Evolutionary conservation across 2,888 invertebrate species (phyloP).

Genomic region (Idaea straminata): DNA sequence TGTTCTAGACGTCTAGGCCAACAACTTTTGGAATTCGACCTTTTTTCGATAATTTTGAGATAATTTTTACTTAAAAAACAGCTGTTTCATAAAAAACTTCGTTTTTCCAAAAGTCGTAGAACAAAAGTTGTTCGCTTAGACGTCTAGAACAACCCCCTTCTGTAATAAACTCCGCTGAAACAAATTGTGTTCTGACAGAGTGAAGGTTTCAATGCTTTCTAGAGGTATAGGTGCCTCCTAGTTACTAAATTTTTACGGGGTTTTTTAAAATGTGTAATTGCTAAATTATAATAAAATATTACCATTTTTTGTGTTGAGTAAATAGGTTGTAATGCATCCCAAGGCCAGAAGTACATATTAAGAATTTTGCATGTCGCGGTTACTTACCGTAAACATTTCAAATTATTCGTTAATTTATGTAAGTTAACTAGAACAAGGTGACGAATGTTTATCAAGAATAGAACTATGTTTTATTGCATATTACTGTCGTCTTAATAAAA

Average conservation of each 20-base stretch:
- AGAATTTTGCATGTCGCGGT: constrained; percentile 1
- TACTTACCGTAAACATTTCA: background rate
- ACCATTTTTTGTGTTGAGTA: background rate
- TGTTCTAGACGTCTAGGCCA: no score
- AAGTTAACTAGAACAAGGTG: background rate
- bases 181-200: no score
- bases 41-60: no score
- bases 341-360: background rate
- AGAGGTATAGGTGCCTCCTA: background rate
- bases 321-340: background rate
- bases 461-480: background rate
- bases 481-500: no score
- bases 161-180: no score
- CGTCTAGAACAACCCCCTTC: no score
- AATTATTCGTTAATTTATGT: background rate
- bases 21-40: no score
- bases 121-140: no score
- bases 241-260: background rate
- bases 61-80: no score
- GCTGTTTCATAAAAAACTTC: no score
- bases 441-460: background rate
- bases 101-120: no score
- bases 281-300: background rate
- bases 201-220: no score
- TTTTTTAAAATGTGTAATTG: background rate